A percentile compares a stretch with the other conserved stretches of the same genome.
Conservation (phyloP, 2,797 vertebrate species). For the Poeciliopsis turneri region DNA sequence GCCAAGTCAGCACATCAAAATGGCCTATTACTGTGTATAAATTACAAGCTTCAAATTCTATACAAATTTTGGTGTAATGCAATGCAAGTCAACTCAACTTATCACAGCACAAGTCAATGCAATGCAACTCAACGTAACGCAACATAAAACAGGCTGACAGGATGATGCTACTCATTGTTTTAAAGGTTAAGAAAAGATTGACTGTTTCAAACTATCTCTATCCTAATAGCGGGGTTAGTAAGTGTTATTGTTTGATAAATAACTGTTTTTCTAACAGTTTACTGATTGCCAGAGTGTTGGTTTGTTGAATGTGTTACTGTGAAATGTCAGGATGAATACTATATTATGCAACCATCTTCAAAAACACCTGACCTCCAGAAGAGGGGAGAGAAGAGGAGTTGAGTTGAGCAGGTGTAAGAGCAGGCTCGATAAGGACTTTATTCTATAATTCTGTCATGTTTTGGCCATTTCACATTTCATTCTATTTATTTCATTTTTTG, state of each 20-base stretch:
- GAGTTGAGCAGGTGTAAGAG: background rate
- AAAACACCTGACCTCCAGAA: background rate
- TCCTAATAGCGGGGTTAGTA: background rate
- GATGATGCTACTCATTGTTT: background rate
- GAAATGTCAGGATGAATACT: slow-evolving; percentile 3
- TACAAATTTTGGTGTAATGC: background rate
- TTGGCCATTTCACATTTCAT: background rate
- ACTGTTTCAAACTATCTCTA: background rate
- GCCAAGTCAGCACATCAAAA: background rate
- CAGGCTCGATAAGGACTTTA: background rate
- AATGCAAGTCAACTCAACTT: no score
- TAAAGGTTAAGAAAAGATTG: background rate
- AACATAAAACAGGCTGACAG: background rate
- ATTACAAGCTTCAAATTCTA: background rate
- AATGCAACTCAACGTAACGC: no score
- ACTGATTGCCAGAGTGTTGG: background rate
- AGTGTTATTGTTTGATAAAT: background rate
- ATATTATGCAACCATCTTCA: slow-evolving; percentile 1
- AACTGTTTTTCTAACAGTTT: background rate
- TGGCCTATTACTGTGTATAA: background rate
- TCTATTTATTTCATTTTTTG: background rate
- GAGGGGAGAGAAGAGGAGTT: background rate
- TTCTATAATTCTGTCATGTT: background rate
- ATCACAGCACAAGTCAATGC: no score
- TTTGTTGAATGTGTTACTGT: background rate